Conservation (phyloP, 1,140 invertebrate genomes). For the Drosophila novamexicana region DNA sequence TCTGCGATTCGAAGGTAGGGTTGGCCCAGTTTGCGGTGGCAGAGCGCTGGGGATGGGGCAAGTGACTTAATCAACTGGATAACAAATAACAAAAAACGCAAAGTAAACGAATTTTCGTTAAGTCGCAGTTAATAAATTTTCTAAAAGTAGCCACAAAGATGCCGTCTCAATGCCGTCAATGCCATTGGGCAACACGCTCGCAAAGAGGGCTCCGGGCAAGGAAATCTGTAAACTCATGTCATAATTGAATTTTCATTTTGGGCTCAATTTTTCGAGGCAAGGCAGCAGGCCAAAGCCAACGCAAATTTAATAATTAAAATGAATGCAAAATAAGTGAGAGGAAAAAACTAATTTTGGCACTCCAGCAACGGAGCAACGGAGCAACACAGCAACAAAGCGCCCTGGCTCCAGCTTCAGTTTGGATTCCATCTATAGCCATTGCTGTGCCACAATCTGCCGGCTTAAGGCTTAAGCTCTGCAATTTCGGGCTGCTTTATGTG, state of each 20-base stretch:
- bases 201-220: neutral
- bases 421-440: conserved; percentile 1
- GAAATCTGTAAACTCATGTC: conserved; percentile 63
- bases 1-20: too few species aligned
- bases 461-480: conserved; percentile 52
- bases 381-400: conserved; percentile 22
- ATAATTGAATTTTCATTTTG: conserved; percentile 77
- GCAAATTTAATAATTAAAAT: conserved; percentile 62
- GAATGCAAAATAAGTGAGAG: conserved; percentile 48
- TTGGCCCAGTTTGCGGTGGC: too few species aligned
- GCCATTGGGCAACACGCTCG: neutral
- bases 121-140: conserved; percentile 52
- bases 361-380: neutral
- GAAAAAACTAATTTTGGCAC: conserved; percentile 61
- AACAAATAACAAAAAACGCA: conserved; percentile 10
- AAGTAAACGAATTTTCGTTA: conserved; percentile 46
- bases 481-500: conserved; percentile 8
- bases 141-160: conserved; percentile 40
- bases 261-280: conserved; percentile 32
- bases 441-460: conserved; percentile 10
- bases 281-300: conserved; percentile 8
- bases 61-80: conserved; percentile 36
- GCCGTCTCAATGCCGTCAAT: neutral
- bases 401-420: neutral
- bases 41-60: neutral